Conservation (phyloP, 2,888 invertebrate species). For the Acronicta aceris region DNA sequence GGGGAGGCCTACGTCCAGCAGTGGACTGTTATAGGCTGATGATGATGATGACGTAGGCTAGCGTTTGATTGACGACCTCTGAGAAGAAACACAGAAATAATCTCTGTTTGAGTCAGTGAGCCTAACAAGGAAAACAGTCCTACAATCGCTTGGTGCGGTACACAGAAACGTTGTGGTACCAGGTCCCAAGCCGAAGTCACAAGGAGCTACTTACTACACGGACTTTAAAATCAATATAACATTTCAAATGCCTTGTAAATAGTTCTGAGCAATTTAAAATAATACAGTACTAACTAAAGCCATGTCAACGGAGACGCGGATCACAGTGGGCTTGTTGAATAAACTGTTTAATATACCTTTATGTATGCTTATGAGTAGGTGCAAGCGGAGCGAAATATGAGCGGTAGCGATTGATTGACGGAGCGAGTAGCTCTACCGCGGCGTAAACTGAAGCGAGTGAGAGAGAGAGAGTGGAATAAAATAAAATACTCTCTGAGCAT, state of each 20-base stretch:
- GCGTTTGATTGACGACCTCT: no score
- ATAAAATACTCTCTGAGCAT: no score
- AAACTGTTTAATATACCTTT: conserved; percentile 57
- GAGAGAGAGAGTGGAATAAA: no score
- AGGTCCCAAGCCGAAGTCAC: background rate
- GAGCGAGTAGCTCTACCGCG: no score
- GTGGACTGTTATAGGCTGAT: no score
- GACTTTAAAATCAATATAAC: conserved; percentile 8
- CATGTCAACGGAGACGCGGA: conserved; percentile 33
- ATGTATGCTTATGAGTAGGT: conserved; percentile 52
- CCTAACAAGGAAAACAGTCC: no score
- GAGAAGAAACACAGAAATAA: no score
- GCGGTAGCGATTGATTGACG: conserved; percentile 23
- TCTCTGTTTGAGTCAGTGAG: no score
- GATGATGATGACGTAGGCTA: no score
- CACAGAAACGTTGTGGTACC: background rate
- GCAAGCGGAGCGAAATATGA: conserved; percentile 3
- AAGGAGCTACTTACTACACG: background rate
- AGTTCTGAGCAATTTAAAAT: conserved; percentile 25
- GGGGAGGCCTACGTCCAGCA: no score
- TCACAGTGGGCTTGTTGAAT: conserved; percentile 58
- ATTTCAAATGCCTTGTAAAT: background rate
- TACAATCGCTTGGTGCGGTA: no score
- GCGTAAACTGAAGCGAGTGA: background rate
- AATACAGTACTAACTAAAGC: conserved; percentile 26